A percentile compares a stretch with the other conserved stretches of the same genome.
Evolutionary conservation across 2,113 vertebrate genomes (phyloP).

Genomic region (Camelus dromedarius): DNA sequence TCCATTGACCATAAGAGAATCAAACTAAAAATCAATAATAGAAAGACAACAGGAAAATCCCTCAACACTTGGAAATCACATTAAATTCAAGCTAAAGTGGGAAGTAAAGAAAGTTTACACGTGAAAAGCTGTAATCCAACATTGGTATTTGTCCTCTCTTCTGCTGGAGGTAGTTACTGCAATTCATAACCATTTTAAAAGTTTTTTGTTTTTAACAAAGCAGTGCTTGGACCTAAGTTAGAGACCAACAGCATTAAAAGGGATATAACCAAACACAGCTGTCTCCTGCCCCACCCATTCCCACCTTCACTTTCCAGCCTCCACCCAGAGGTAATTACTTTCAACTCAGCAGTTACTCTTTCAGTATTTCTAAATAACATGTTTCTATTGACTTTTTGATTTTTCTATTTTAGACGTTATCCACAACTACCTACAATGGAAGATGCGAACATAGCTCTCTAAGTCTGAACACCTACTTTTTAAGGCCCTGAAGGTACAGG

Average conservation of each 20-base stretch:
- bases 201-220: neutral
- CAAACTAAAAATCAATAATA: slow-evolving; percentile 22
- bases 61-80: neutral
- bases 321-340: neutral
- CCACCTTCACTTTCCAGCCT: neutral
- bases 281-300: neutral
- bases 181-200: neutral
- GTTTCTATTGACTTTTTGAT: neutral
- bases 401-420: neutral
- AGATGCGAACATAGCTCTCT: neutral
- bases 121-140: neutral
- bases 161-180: neutral
- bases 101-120: neutral
- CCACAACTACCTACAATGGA: neutral
- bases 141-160: neutral
- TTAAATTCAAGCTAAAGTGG: neutral
- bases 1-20: too few species aligned
- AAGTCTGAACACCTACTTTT: neutral
- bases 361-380: neutral
- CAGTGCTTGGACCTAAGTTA: neutral
- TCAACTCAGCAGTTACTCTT: neutral
- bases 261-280: neutral
- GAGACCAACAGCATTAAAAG: neutral
- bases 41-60: slow-evolving; percentile 22
- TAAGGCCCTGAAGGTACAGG: neutral